phyloP scores from a whole-genome alignment of 37 sponge, comb jelly and placozoan species.

The Agelas oroides region DNA sequence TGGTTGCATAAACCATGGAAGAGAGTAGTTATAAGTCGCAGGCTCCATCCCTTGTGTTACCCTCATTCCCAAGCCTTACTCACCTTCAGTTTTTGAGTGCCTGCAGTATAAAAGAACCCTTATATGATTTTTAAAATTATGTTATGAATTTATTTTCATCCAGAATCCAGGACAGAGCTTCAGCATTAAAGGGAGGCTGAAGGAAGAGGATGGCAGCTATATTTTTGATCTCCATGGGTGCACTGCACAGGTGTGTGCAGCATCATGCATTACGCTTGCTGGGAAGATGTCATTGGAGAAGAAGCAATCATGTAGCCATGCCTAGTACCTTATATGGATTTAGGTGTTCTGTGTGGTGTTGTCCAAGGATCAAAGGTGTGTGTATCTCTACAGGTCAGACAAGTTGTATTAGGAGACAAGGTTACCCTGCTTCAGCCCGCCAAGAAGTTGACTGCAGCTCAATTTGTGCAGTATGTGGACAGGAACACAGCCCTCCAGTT shows the following conservation, averaged over 20 bases:
- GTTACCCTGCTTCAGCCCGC: constrained; percentile 9
- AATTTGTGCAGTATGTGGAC: constrained; percentile 33
- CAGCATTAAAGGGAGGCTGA: constrained; percentile 73
- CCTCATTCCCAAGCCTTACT: no score
- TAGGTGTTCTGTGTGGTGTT: no score
- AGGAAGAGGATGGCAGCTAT: constrained; percentile 6
- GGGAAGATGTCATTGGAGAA: no score
- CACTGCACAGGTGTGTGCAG: constrained; percentile 51
- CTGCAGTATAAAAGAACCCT: no score
- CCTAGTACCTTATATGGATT: no score
- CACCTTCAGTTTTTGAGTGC: no score
- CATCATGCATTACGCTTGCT: no score
- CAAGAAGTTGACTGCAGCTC: constrained; percentile 1
- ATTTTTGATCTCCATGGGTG: constrained; percentile 51
- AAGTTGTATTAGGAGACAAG: constrained; percentile 30
- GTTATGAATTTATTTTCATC: neutral
- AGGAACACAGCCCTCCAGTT: constrained; percentile 13
- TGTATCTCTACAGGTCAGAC: constrained; percentile 8
- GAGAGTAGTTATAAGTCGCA: no score
- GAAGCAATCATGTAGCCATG: no score
- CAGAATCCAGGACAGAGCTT: constrained; percentile 66
- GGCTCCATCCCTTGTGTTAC: neutral
- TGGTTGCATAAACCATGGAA: neutral
- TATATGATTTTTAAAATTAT: no score
- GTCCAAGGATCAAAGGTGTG: no score